Percentiles rank a stretch among this genome's conserved stretches.
Conservation (phyloP, 2,113 vertebrate species). For the Apodemus speciosus region DNA sequence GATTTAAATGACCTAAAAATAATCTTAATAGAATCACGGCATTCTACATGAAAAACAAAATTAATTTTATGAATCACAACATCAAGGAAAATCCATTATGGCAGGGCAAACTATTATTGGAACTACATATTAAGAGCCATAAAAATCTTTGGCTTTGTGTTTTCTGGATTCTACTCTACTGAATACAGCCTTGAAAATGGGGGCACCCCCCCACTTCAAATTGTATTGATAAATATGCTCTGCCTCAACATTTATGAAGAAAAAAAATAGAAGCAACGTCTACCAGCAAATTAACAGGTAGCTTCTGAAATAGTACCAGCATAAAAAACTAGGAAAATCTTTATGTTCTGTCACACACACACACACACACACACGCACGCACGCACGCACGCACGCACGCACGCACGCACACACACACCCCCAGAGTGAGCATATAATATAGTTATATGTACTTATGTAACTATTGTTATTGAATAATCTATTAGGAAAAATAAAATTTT, state of each 20-base stretch:
- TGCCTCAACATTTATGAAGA: conserved; percentile 25
- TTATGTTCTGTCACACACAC: too few relatives aligned
- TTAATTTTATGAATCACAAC: conserved; percentile 35
- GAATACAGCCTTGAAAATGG: background rate
- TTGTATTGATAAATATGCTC: conserved; percentile 12
- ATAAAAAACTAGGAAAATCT: conserved; percentile 25
- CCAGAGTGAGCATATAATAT: background rate
- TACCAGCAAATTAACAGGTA: background rate
- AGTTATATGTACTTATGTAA: background rate
- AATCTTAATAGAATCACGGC: background rate
- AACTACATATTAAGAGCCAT: conserved; percentile 21
- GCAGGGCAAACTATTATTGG: conserved; percentile 31
- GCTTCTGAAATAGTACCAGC: conserved; percentile 29
- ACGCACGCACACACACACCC: too few relatives aligned
- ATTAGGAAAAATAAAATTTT: conserved; percentile 25
- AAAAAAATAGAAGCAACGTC: conserved; percentile 41
- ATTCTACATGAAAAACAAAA: conserved; percentile 43
- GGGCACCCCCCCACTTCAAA: background rate
- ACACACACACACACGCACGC: too few relatives aligned
- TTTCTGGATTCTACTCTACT: background rate
- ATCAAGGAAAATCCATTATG: conserved; percentile 42
- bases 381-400: too few relatives aligned
- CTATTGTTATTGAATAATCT: conserved; percentile 39
- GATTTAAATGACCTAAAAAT: conserved; percentile 45
- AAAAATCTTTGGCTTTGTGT: conserved; percentile 45